Conservation (phyloP, 2,797 vertebrate genomes). For the Tarsius wallacei region DNA sequence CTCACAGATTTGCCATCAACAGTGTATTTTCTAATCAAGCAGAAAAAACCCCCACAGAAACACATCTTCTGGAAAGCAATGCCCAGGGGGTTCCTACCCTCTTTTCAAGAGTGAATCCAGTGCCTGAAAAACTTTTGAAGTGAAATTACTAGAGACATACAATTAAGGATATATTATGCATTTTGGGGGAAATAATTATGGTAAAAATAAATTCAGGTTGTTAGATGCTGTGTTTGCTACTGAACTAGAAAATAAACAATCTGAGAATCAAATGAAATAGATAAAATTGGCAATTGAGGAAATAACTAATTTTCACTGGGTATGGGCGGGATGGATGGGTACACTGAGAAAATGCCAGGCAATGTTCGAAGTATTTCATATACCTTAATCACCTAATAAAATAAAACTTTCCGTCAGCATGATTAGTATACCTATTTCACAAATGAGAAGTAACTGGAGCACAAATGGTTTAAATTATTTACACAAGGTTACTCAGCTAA, state of each 20-base stretch:
- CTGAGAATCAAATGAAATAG: slow-evolving; percentile 32
- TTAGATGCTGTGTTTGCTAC: slow-evolving; percentile 66
- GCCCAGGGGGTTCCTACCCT: slow-evolving; percentile 83
- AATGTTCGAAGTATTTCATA: background rate
- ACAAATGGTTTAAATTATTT: slow-evolving; percentile 42
- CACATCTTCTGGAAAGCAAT: slow-evolving; percentile 70
- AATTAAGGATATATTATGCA: slow-evolving; percentile 84
- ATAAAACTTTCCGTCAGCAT: slow-evolving; percentile 9
- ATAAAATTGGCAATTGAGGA: slow-evolving; percentile 16
- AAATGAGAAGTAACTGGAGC: slow-evolving; percentile 44
- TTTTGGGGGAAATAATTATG: slow-evolving; percentile 83
- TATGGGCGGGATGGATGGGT: background rate
- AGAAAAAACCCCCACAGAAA: slow-evolving; percentile 85
- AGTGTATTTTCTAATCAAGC: slow-evolving; percentile 77
- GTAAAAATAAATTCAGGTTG: slow-evolving; percentile 83
- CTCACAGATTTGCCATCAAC: slow-evolving; percentile 79
- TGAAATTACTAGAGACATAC: slow-evolving; percentile 84
- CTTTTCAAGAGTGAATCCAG: slow-evolving; percentile 82
- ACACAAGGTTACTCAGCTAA: slow-evolving; percentile 29
- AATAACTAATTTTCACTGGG: background rate
- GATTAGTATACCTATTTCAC: background rate
- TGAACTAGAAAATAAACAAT: slow-evolving; percentile 65
- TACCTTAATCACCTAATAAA: slow-evolving; percentile 35
- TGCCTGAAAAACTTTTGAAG: slow-evolving; percentile 70
- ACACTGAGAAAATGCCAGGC: background rate